These are phyloP conservation scores for Melanotaenia boesemani DNA, from an alignment of 2,797 vertebrate genomes.

Conservation along the genomic window DNA sequence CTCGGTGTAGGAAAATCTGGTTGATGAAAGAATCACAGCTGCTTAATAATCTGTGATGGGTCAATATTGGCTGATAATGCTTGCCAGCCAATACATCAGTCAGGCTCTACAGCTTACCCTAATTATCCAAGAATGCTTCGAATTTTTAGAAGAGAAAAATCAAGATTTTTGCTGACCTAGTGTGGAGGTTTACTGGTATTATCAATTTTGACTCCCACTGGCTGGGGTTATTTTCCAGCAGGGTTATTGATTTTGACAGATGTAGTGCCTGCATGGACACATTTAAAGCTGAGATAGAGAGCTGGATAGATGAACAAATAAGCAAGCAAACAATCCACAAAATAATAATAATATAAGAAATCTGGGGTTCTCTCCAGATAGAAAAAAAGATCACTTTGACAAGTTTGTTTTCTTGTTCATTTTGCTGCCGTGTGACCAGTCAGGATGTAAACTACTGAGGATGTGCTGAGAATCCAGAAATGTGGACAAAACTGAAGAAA, in stretches of 20 bases:
- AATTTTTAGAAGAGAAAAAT: neutral
- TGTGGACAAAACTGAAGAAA: neutral
- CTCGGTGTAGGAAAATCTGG: neutral
- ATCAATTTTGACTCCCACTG: conserved; percentile 11
- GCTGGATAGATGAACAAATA: neutral
- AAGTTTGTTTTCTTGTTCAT: neutral
- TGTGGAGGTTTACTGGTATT: conserved; percentile 10
- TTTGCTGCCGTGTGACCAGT: conserved; percentile 18
- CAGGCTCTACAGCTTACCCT: neutral
- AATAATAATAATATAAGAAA: neutral
- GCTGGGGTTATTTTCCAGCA: conserved; percentile 33
- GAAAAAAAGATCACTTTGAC: neutral
- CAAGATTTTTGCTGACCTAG: conserved; percentile 4
- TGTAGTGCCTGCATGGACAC: conserved; percentile 6
- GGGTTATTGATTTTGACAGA: conserved; percentile 40
- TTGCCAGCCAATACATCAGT: neutral
- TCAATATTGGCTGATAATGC: neutral
- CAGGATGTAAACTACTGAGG: conserved; percentile 19
- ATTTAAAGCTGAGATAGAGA: neutral
- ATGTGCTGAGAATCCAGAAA: conserved; percentile 31
- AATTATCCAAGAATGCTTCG: neutral
- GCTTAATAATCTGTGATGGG: conserved; percentile 15
- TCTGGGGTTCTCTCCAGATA: neutral
- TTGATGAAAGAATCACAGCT: neutral
- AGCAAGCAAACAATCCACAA: neutral